Evolutionary conservation across 2,113 vertebrate species (phyloP).

Genomic region (Lophochroa leadbeateri): DNA sequence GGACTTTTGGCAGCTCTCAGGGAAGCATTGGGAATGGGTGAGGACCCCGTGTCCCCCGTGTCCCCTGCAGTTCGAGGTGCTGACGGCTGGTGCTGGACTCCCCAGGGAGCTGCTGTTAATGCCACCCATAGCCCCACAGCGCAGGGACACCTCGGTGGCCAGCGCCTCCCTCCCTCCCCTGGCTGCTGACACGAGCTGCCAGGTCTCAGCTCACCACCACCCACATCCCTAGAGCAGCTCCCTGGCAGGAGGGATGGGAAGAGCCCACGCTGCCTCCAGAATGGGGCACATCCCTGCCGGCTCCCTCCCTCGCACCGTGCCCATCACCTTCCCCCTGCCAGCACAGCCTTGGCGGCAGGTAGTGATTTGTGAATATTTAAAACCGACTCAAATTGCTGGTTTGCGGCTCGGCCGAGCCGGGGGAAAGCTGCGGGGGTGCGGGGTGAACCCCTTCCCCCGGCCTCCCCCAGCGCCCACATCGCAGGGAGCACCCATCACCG

Average conservation of each 20-base stretch:
- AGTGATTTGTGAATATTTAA: background rate
- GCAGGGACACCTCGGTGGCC: accelerated
- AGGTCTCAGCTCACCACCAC: background rate
- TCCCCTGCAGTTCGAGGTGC: accelerated
- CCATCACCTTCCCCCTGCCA: background rate
- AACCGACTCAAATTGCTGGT: background rate
- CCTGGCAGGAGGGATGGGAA: background rate
- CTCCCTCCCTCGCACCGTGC: background rate
- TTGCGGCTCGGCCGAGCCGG: background rate
- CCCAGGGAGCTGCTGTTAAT: background rate
- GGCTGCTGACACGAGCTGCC: background rate
- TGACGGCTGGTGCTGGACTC: background rate
- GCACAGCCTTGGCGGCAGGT: background rate
- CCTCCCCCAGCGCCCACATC: accelerated
- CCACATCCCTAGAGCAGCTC: background rate
- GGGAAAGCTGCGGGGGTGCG: background rate
- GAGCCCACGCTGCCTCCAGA: accelerated
- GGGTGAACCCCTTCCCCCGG: background rate
- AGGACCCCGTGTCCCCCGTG: accelerated
- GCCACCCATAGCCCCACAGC: accelerated
- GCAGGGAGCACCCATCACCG: accelerated
- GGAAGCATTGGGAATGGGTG: accelerated
- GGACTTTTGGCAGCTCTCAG: background rate
- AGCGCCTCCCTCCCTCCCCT: accelerated
- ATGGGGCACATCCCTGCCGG: accelerated